Percentiles rank a stretch among this genome's conserved stretches.
Conservation (phyloP, 2,888 invertebrate species). For the Anthophora plumipes region DNA sequence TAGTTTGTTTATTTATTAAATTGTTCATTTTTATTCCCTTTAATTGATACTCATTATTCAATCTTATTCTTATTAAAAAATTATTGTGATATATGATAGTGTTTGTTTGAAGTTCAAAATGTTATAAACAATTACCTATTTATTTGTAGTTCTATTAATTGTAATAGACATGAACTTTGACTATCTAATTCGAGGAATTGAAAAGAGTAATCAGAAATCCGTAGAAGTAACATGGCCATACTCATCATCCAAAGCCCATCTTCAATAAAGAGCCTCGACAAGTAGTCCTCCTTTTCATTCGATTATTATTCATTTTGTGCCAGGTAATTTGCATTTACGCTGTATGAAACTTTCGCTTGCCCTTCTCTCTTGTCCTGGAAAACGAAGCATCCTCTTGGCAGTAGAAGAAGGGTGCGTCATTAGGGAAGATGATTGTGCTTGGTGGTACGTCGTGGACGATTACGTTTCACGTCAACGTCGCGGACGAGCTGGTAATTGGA, state of each 20-base stretch:
- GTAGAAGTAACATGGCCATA: too few relatives aligned
- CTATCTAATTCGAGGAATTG: too few relatives aligned
- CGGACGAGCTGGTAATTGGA: slow-evolving; percentile 75
- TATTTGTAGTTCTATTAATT: too few relatives aligned
- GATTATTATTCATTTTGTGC: slow-evolving; percentile 28
- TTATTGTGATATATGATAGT: too few relatives aligned
- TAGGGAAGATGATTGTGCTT: slow-evolving; percentile 59
- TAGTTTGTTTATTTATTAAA: too few relatives aligned
- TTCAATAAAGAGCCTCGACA: not conserved
- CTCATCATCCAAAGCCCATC: not conserved
- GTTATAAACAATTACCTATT: too few relatives aligned
- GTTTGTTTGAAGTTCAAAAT: too few relatives aligned
- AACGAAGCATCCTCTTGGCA: not conserved
- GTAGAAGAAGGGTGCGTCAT: slow-evolving; percentile 50
- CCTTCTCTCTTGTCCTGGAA: not conserved
- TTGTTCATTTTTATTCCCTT: too few relatives aligned
- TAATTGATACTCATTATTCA: too few relatives aligned
- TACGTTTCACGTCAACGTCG: slow-evolving; percentile 65
- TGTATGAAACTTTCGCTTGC: not conserved
- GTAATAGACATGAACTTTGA: too few relatives aligned
- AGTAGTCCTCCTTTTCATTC: not conserved
- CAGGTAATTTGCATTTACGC: slow-evolving; percentile 25
- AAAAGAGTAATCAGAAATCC: too few relatives aligned
- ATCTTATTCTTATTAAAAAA: too few relatives aligned
- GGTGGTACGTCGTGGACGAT: slow-evolving; percentile 59